Evolutionary conservation across 2,797 vertebrate genomes (phyloP).

Genomic region (Falco cherrug): DNA sequence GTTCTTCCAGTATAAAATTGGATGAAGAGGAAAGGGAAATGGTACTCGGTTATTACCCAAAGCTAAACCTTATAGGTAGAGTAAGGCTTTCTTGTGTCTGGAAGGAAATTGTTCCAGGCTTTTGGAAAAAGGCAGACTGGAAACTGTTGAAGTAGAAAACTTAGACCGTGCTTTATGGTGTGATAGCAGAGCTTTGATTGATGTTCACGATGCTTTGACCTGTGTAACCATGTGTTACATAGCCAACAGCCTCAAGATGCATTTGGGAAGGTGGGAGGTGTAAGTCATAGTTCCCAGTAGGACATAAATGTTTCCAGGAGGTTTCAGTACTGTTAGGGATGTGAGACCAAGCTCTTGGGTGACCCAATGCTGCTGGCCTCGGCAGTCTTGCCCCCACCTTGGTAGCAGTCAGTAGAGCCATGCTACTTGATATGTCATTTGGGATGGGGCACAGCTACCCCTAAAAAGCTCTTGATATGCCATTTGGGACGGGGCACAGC

Average conservation of each 20-base stretch:
- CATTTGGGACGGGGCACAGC: neutral
- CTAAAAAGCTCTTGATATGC: rapidly evolving
- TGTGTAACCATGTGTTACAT: rapidly evolving
- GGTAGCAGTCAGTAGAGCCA: neutral
- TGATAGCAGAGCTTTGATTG: neutral
- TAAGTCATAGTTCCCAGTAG: neutral
- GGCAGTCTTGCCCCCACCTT: neutral
- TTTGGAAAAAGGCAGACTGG: neutral
- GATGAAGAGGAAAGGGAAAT: neutral
- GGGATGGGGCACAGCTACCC: neutral
- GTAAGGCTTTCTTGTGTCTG: neutral
- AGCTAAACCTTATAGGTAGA: too few relatives aligned
- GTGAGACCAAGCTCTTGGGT: neutral
- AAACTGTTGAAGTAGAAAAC: neutral
- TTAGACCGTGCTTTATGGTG: neutral
- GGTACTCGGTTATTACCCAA: neutral
- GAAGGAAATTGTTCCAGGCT: neutral
- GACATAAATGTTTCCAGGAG: neutral
- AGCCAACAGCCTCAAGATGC: neutral
- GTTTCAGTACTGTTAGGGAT: neutral
- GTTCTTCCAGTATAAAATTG: neutral
- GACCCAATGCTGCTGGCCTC: neutral
- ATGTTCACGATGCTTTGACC: neutral
- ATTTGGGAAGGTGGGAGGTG: neutral
- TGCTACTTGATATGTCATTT: neutral